Evolutionary conservation across 2,797 vertebrate genomes (phyloP).

Genomic region (Peromyscus nudipes): DNA sequence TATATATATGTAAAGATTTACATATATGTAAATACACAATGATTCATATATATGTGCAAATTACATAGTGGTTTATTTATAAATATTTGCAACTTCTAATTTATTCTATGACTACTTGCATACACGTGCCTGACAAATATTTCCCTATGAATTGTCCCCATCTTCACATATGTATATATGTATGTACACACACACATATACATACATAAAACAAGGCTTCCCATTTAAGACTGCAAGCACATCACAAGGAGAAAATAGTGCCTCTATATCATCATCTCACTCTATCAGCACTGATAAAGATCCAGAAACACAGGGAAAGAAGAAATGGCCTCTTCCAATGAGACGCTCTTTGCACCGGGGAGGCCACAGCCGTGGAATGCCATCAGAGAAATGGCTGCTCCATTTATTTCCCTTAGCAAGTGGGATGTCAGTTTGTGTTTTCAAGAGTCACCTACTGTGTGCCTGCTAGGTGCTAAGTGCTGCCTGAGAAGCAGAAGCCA

Average conservation of each 20-base stretch:
- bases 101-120: not conserved
- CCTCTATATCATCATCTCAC: not conserved
- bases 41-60: not conserved
- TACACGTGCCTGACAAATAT: not conserved
- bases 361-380: not conserved
- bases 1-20: too few relatives aligned
- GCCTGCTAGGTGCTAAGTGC: not conserved
- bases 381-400: not conserved
- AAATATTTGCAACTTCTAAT: not conserved
- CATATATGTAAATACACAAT: not conserved
- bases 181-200: too few relatives aligned
- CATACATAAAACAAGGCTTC: not conserved
- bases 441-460: not conserved
- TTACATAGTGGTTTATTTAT: not conserved
- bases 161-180: too few relatives aligned
- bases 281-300: not conserved
- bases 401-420: conserved; percentile 27
- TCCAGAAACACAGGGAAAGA: not conserved
- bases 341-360: not conserved
- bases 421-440: not conserved
- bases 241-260: conserved; percentile 4
- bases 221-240: not conserved
- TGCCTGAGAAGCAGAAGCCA: not conserved
- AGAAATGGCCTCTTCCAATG: not conserved
- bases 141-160: not conserved